Percentiles rank a stretch among this genome's conserved stretches.
Conservation (phyloP, 2,113 vertebrate species). For the Gadus chalcogrammus region DNA sequence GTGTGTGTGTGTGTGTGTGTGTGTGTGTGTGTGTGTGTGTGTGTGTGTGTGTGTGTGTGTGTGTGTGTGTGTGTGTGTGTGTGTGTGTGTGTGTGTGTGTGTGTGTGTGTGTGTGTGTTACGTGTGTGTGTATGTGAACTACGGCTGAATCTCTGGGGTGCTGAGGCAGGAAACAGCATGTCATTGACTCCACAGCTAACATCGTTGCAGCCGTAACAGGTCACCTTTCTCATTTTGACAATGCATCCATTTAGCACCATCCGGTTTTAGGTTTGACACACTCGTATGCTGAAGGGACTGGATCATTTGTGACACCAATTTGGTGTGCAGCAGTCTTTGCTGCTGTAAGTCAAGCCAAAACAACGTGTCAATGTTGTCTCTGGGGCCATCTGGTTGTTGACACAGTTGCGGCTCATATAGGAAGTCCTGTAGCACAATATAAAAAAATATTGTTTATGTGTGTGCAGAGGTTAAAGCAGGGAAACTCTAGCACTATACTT, state of each 20-base stretch:
- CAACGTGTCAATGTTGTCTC: too few relatives aligned
- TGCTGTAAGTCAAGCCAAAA: too few relatives aligned
- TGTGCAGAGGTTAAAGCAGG: too few relatives aligned
- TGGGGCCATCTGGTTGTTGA: too few relatives aligned
- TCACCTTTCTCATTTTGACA: background rate
- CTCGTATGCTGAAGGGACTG: too few relatives aligned
- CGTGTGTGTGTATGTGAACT: background rate
- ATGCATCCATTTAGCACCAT: background rate
- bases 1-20: constrained; percentile 1
- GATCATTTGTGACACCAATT: too few relatives aligned
- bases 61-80: background rate
- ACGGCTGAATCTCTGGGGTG: background rate
- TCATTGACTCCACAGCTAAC: background rate
- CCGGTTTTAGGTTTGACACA: too few relatives aligned
- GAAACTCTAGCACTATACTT: too few relatives aligned
- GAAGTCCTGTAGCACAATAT: too few relatives aligned
- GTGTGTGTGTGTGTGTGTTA: background rate
- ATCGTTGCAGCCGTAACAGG: background rate
- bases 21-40: constrained; percentile 1
- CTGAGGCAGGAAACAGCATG: background rate
- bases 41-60: constrained; percentile 1
- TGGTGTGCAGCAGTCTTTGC: too few relatives aligned
- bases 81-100: background rate
- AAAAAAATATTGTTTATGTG: too few relatives aligned
- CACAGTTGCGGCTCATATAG: too few relatives aligned